These are phyloP conservation scores for Octonoba sinensis DNA, from an alignment of 2,888 invertebrate genomes.

Conservation along the genomic window DNA sequence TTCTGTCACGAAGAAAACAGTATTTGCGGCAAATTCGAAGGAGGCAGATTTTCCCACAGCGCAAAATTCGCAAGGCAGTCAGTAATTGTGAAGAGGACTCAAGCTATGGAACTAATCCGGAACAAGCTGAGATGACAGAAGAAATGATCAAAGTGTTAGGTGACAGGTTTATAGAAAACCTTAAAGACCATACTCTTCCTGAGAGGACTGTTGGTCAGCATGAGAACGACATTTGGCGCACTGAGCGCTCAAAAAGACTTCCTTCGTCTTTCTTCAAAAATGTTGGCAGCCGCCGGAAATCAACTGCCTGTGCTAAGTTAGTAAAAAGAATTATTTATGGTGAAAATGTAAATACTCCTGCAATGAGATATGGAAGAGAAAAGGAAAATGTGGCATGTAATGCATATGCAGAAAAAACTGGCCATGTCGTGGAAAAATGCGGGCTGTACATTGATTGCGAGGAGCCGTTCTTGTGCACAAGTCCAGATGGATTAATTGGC, in stretches of 20 bases:
- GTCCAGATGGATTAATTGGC: conserved; percentile 24
- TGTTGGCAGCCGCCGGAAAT: neutral
- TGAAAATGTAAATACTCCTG: neutral
- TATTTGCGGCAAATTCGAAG: neutral
- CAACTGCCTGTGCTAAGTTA: neutral
- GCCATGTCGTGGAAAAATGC: neutral
- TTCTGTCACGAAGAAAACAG: neutral
- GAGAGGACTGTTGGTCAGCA: neutral
- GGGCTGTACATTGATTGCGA: neutral
- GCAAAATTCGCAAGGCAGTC: no score
- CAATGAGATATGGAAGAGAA: neutral
- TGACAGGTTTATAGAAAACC: neutral
- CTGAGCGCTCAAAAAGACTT: neutral
- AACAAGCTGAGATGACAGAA: neutral
- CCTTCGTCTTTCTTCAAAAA: neutral
- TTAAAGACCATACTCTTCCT: neutral
- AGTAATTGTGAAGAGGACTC: neutral
- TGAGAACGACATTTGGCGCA: neutral
- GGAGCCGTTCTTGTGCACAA: conserved; percentile 6
- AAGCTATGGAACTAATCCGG: neutral
- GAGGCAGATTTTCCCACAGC: neutral
- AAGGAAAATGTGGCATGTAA: neutral
- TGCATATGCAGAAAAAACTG: no score
- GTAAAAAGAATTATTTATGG: neutral
- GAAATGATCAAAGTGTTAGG: neutral